Evolutionary conservation across 2,888 invertebrate species (phyloP).

Genomic region (Dicycla oo): DNA sequence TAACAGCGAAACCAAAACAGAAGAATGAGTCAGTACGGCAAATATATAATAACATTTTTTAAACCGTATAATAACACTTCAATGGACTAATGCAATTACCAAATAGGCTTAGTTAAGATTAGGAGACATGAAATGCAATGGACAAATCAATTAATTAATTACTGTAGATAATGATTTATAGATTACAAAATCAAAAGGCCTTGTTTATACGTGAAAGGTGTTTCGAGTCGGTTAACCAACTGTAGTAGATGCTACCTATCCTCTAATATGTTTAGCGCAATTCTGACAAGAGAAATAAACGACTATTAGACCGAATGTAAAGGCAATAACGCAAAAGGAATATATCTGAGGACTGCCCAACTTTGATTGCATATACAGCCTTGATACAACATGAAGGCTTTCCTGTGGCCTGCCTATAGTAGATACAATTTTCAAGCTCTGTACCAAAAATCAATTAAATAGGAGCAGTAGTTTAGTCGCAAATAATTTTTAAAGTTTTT

Average conservation of each 20-base stretch:
- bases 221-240: neutral
- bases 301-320: neutral
- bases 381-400: no score
- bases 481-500: no score
- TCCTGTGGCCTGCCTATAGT: no score
- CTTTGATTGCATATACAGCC: neutral
- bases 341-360: neutral
- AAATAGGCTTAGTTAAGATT: conserved; percentile 13
- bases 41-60: neutral
- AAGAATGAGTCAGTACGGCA: neutral
- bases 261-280: neutral
- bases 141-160: neutral
- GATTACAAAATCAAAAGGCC: conserved; percentile 3
- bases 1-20: neutral
- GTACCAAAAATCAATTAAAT: no score
- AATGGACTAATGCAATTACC: neutral
- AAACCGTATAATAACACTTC: neutral
- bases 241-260: neutral
- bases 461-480: no score
- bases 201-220: neutral
- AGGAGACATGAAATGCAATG: neutral
- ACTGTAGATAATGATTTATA: conserved; percentile 1
- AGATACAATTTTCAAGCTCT: no score
- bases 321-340: neutral
- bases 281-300: neutral